Percentiles rank a stretch among this genome's conserved stretches.
These are phyloP conservation scores for Anagrus nilaparvatae DNA, from an alignment of 1,140 invertebrate species.

Conservation along the genomic window DNA sequence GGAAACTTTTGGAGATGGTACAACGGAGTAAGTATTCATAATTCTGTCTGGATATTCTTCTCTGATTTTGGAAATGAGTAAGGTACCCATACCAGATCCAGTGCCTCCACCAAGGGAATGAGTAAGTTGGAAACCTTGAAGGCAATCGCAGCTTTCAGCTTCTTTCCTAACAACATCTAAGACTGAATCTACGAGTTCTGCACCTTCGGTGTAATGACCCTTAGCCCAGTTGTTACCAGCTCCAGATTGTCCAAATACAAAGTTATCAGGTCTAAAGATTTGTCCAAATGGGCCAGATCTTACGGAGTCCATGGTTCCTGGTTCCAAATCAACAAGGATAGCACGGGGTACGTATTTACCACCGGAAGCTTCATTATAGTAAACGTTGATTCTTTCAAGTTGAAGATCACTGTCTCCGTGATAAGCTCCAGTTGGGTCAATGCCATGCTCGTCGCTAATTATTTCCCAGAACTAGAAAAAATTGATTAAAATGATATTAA, in stretches of 20 bases:
- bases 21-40: conserved; percentile 85
- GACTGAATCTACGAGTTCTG: conserved; percentile 73
- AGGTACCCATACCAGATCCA: conserved; percentile 80
- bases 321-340: conserved; percentile 84
- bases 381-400: conserved; percentile 83
- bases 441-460: conserved; percentile 86
- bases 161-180: conserved; percentile 82
- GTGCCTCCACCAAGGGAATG: conserved; percentile 80
- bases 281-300: conserved; percentile 77
- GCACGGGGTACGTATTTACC: conserved; percentile 89
- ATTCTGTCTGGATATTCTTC: conserved; percentile 89
- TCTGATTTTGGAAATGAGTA: conserved; percentile 75
- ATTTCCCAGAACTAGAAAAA: conserved; percentile 72
- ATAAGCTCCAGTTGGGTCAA: conserved; percentile 78
- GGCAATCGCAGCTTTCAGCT: conserved; percentile 71
- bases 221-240: conserved; percentile 84
- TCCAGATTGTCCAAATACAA: conserved; percentile 72
- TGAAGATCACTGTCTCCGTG: conserved; percentile 79
- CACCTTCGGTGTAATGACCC: conserved; percentile 84
- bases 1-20: conserved; percentile 83
- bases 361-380: conserved; percentile 81
- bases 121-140: conserved; percentile 76
- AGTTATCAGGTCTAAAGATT: conserved; percentile 83
- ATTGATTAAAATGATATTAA: conserved; percentile 6
- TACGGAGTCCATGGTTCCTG: conserved; percentile 91